Conservation (phyloP, 2,888 invertebrate genomes). For the Limnephilus rhombicus region DNA sequence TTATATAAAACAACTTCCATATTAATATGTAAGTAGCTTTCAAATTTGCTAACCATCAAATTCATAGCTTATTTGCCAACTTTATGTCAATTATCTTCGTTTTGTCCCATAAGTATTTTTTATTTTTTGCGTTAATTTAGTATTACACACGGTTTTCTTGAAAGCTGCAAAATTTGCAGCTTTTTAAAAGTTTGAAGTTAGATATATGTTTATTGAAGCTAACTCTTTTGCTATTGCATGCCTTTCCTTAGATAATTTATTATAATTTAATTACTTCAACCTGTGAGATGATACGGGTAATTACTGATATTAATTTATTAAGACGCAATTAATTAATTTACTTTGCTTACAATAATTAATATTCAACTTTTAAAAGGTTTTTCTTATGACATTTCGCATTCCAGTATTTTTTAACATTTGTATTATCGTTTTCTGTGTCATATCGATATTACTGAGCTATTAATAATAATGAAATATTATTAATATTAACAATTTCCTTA, state of each 20-base stretch:
- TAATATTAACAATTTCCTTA: not conserved
- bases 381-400: not conserved
- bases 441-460: not conserved
- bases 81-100: not conserved
- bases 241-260: not conserved
- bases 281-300: constrained; percentile 1
- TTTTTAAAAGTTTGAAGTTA: not conserved
- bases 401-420: not conserved
- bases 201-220: not conserved
- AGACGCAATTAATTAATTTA: not conserved
- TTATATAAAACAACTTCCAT: not conserved
- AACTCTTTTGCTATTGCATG: not conserved
- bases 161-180: not conserved
- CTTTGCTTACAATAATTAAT: not conserved
- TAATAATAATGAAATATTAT: not conserved
- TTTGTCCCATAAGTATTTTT: not conserved
- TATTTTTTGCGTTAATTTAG: not conserved
- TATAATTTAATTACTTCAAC: not conserved
- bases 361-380: not conserved
- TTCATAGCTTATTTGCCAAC: not conserved
- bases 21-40: not conserved
- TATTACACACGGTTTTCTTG: not conserved
- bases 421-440: not conserved
- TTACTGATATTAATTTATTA: not conserved
- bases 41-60: not conserved